Evolutionary conservation across 30 jellyfish, hydroid and myxozoan species (phyloP).

Genomic region (Chironex yamaguchii): DNA sequence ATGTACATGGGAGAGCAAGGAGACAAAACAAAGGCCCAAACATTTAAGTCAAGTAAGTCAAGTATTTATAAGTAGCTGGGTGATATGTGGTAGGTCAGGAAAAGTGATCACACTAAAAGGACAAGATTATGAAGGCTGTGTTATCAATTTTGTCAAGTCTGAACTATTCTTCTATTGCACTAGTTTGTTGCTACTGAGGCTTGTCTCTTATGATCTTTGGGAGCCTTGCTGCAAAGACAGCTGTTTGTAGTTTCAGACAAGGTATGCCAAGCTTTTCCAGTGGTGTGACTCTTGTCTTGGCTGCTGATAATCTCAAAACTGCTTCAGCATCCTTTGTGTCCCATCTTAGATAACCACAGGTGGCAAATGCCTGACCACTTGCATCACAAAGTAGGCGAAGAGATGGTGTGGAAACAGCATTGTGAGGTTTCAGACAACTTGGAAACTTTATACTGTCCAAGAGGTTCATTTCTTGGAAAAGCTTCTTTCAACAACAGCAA

Average conservation of each 20-base stretch:
- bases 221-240: conserved; percentile 44
- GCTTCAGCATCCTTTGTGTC: conserved; percentile 13
- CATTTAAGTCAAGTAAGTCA: too few relatives aligned
- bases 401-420: conserved; percentile 24
- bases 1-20: too few relatives aligned
- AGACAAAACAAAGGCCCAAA: too few relatives aligned
- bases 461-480: conserved; percentile 26
- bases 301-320: conserved; percentile 10
- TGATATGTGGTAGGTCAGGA: too few relatives aligned
- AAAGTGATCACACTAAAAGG: too few relatives aligned
- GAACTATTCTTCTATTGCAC: too few relatives aligned
- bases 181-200: too few relatives aligned
- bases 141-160: too few relatives aligned
- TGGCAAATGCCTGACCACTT: conserved; percentile 61
- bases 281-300: conserved; percentile 59
- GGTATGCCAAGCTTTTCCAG: conserved; percentile 41
- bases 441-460: conserved; percentile 47
- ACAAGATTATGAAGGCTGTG: too few relatives aligned
- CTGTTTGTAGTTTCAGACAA: conserved; percentile 50
- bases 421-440: conserved; percentile 26
- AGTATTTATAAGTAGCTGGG: too few relatives aligned
- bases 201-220: conserved; percentile 29
- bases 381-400: conserved; percentile 56
- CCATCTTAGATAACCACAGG: conserved; percentile 39
- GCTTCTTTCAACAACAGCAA: conserved; percentile 15